Evolutionary conservation across 2,797 vertebrate species (phyloP).

Genomic region (Enteromius treurensis): DNA sequence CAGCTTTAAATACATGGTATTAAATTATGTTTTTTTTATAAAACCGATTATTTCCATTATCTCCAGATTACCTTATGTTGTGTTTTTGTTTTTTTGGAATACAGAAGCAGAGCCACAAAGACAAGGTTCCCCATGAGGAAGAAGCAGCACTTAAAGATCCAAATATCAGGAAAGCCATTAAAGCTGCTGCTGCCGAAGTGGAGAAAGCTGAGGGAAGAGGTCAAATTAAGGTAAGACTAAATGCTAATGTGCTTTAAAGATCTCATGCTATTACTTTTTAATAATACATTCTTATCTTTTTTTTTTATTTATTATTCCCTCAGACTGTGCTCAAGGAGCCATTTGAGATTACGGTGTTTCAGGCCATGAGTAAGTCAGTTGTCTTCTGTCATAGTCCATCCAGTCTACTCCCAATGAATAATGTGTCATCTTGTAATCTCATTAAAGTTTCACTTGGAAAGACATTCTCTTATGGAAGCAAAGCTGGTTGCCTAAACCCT

Average conservation of each 20-base stretch:
- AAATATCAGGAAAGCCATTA: constrained; percentile 69
- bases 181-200: constrained; percentile 71
- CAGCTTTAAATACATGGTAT: constrained; percentile 77
- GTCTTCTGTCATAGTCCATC: not conserved
- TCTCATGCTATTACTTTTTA: not conserved
- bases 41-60: constrained; percentile 60
- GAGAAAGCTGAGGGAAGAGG: constrained; percentile 76
- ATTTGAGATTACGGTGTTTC: constrained; percentile 72
- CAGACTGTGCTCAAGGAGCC: constrained; percentile 81
- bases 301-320: not conserved
- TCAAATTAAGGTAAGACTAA: constrained; percentile 72
- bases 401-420: not conserved
- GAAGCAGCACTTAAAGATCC: constrained; percentile 71
- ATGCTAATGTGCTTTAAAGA: not conserved
- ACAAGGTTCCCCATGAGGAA: constrained; percentile 71
- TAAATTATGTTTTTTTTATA: constrained; percentile 16
- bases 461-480: not conserved
- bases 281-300: not conserved
- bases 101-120: constrained; percentile 74
- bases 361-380: constrained; percentile 76
- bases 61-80: not conserved
- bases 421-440: not conserved
- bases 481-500: not conserved
- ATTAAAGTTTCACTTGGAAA: not conserved
- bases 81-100: not conserved